Base-by-base conservation (phyloP, 2,888 invertebrate species). In the Xestobium rufovillosum region DNA sequence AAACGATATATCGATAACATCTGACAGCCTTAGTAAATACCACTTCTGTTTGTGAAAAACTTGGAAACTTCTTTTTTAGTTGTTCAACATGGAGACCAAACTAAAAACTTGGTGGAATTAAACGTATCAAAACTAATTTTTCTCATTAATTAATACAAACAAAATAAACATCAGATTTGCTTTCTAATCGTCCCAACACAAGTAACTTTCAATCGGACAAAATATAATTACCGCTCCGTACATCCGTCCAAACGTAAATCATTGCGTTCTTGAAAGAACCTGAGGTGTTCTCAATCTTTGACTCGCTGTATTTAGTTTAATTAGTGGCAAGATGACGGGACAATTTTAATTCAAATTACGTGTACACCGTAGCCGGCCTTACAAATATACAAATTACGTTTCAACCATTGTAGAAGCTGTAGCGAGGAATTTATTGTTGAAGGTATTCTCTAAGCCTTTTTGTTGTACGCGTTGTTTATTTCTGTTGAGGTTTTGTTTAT, bases 371-470 rank as follows among this genome's bases (percentile, higher is more conserved):
- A 45, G 50, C 47, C 43, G 41, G 40, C 47, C 52, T 53, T 55
- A 56, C 56, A 57, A 55, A 55, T 51, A 47, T 53, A 54, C 48
- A 57, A 57, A 57, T 57, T 55, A 56, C 55, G 51, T 56, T 54
- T 55, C 51, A 51, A 43, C 48, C 50, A 51, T 54, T 55, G 45
- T 47, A n/a, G 14, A 13, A 29, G 17, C 19, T 28, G 35, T 17
- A 23, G 17, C 30, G 15, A 16, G 10, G 31, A n/a, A 25, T 17
- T 13, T 19, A 17, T 15, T 8, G 25, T 26, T 31, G 17, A 14
- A 31, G 19, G n/a, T n/a, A n/a, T n/a, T n/a, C n/a, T n/a, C n/a
- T n/a, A n/a, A n/a, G n/a, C n/a, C n/a, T n/a, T n/a, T n/a, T n/a
- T n/a, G n/a, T n/a, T n/a, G n/a, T n/a, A n/a, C n/a, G n/a, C n/a